These are phyloP conservation scores for Trochalopteron elliotii DNA, from an alignment of 2,113 vertebrate genomes.

Conservation along the genomic window DNA sequence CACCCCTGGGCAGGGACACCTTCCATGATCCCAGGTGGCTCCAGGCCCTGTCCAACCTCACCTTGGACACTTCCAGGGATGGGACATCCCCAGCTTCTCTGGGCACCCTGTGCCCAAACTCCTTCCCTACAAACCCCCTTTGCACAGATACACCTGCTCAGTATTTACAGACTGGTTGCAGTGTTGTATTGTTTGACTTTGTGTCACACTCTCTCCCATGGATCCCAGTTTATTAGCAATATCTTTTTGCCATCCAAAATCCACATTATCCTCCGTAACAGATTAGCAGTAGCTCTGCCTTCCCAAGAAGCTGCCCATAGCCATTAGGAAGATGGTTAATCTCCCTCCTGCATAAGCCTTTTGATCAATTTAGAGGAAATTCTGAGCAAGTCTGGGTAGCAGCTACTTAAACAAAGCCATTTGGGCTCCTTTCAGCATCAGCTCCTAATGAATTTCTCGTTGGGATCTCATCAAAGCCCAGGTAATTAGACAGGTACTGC, in stretches of 20 bases:
- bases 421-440: neutral
- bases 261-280: neutral
- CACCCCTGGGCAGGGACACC: neutral
- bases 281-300: neutral
- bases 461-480: neutral
- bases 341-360: constrained; percentile 24
- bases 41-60: neutral
- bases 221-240: neutral
- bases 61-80: neutral
- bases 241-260: neutral
- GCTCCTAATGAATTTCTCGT: neutral
- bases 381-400: neutral
- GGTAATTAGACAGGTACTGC: neutral
- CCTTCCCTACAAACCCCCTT: neutral
- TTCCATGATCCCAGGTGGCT: neutral
- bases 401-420: neutral
- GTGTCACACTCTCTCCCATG: neutral
- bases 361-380: constrained; percentile 38
- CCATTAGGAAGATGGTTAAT: constrained; percentile 14
- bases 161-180: neutral
- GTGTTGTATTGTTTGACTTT: neutral
- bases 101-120: neutral
- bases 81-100: neutral
- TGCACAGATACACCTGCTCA: neutral
- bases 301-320: neutral